These are phyloP conservation scores for Melanotaenia duboulayi DNA, from an alignment of 2,113 vertebrate species.

Conservation along the genomic window DNA sequence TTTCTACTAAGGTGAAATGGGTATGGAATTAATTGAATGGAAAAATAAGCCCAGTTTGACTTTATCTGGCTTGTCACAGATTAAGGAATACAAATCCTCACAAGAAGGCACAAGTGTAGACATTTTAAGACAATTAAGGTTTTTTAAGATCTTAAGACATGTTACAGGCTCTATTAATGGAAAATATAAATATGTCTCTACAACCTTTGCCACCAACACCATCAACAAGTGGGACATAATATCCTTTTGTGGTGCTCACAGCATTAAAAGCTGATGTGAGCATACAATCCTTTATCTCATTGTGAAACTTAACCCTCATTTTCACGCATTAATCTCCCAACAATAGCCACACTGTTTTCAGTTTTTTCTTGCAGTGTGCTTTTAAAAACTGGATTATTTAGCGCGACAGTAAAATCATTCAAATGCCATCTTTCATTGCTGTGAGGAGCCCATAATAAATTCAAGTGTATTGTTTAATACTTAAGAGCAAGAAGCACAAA, in stretches of 20 bases:
- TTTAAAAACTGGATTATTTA: neutral
- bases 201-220: neutral
- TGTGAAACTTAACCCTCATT: too few species aligned
- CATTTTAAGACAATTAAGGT: neutral
- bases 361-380: too few species aligned
- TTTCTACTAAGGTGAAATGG: conserved; percentile 47
- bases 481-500: neutral
- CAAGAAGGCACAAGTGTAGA: neutral
- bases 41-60: conserved; percentile 18
- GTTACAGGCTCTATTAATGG: conserved; percentile 6
- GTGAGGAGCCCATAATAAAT: neutral
- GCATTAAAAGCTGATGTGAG: neutral
- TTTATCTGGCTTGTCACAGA: conserved; percentile 1
- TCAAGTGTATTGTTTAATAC: neutral
- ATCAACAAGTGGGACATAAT: neutral
- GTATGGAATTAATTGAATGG: conserved; percentile 16
- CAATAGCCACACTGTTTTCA: too few species aligned
- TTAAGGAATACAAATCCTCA: neutral
- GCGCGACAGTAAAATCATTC: neutral
- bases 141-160: neutral
- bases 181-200: neutral
- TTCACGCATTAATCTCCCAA: too few species aligned
- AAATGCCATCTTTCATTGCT: conserved; percentile 6
- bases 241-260: neutral
- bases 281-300: neutral